Conservation (phyloP, 2,113 vertebrate genomes). For the Carassius gibelio region DNA sequence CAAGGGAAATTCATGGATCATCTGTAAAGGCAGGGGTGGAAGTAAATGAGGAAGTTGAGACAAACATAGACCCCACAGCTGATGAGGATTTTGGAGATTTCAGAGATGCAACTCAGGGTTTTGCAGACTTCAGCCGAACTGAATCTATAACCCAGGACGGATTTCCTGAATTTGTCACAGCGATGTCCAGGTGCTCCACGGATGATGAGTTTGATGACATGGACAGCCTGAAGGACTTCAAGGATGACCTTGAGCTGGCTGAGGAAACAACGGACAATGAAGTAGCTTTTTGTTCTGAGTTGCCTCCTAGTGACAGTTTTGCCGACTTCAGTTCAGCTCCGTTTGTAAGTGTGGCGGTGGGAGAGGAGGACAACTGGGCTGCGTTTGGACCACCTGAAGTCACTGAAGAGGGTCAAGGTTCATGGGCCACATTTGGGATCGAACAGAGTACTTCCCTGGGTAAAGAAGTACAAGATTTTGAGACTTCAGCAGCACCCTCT, state of each 20-base stretch:
- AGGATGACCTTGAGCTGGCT: slow-evolving; percentile 42
- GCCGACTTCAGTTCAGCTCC: slow-evolving; percentile 91
- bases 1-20: slow-evolving; percentile 58
- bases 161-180: slow-evolving; percentile 55
- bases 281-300: slow-evolving; percentile 59
- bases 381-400: slow-evolving; percentile 76
- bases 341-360: slow-evolving; percentile 57
- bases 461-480: slow-evolving; percentile 60
- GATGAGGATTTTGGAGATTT: slow-evolving; percentile 75
- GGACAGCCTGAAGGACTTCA: slow-evolving; percentile 70
- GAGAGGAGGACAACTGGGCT: slow-evolving; percentile 77
- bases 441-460: slow-evolving; percentile 64
- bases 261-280: slow-evolving; percentile 37
- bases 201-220: slow-evolving; percentile 74
- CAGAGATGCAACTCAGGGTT: slow-evolving; percentile 69
- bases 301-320: slow-evolving; percentile 89
- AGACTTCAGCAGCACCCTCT: slow-evolving; percentile 60
- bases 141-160: slow-evolving; percentile 55
- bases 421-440: slow-evolving; percentile 83
- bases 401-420: slow-evolving; percentile 63
- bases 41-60: slow-evolving; percentile 42
- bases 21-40: slow-evolving; percentile 66
- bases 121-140: slow-evolving; percentile 61
- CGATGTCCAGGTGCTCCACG: slow-evolving; percentile 56
- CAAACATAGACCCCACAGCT: background rate